Base-by-base conservation (phyloP, 1,140 invertebrate species). In the Asbolus verrucosus region DNA sequence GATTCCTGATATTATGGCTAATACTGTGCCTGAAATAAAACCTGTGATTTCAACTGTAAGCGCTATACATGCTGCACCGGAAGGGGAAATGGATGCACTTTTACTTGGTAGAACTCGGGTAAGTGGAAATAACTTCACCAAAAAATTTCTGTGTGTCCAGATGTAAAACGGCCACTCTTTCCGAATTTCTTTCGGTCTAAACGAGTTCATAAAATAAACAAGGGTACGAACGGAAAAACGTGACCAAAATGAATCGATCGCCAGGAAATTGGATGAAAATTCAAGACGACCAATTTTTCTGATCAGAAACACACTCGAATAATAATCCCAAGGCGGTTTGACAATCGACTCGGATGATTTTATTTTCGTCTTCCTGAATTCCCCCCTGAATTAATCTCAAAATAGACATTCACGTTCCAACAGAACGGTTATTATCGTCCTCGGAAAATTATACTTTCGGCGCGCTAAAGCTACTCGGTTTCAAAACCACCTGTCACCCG, bases 61-160 rank as follows among this genome's bases (percentile, higher is more conserved):
- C 70, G 75, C 82, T 75, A 77, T 78, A 75, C 73, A 82, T 18
- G 81, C 82, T 15, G 81, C 84, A 63, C 85, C 87, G 0, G 90
- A 90, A 79, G 87, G 88, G 63, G 90, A 91, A 83, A 91, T 91
- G 90, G 89, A 91, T 78, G 90, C 90, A 39, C 80, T 91, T 54
- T 85, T 91, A 33, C 84, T 91, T 27, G 90, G 90, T 70, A 83
- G 88, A 78, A 91, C 89, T 54, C 85, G 89, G 89, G 90, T 91
- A 84, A 90, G 89, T 85, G 3, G 6, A 13, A 36, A 27, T 11
- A 65, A 65, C 14, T 65, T 69, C n/a, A 14, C 39, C 16, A 41
- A 46, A 46, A 46, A 19, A 46, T 18, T 46, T 60, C 6, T 60
- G 15, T 18, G 27, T 15, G 21, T 13, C 16, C 14, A 31, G 31